These are phyloP conservation scores for Eupithecia centaureata DNA, from an alignment of 2,888 invertebrate genomes.

Conservation along the genomic window DNA sequence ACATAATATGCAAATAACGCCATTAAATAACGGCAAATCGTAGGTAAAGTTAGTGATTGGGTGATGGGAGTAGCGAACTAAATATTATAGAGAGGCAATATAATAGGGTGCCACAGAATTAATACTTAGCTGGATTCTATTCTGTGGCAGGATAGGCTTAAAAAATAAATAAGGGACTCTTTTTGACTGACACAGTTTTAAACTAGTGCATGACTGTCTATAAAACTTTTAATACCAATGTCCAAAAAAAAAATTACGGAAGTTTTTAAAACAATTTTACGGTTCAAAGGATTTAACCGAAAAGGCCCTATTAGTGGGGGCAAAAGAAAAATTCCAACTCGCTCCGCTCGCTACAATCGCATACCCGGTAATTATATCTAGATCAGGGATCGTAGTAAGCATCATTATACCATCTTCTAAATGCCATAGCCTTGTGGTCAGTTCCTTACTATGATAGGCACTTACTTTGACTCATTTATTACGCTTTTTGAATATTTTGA, in stretches of 20 bases:
- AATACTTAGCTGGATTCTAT: background rate
- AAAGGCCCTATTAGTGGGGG: background rate
- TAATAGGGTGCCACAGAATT: background rate
- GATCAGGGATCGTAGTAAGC: constrained; percentile 54
- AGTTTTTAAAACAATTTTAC: background rate
- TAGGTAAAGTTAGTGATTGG: background rate
- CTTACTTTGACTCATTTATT: constrained; percentile 2
- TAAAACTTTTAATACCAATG: too few species aligned
- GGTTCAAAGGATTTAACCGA: too few species aligned
- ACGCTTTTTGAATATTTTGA: background rate
- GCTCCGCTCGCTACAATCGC: constrained; percentile 26
- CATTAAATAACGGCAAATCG: constrained; percentile 15
- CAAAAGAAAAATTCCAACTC: background rate
- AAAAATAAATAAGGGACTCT: too few species aligned
- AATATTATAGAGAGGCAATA: background rate
- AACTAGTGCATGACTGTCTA: too few species aligned
- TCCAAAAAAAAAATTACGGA: too few species aligned
- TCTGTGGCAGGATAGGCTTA: too few species aligned
- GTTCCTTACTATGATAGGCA: background rate
- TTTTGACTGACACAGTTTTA: too few species aligned
- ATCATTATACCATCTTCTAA: constrained; percentile 47
- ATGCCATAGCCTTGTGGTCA: constrained; percentile 61
- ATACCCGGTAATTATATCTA: constrained; percentile 44
- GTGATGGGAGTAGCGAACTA: constrained; percentile 2
- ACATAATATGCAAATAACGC: constrained; percentile 30